Base-by-base conservation (phyloP, 2,888 invertebrate species). In the Gryllus longicercus region DNA sequence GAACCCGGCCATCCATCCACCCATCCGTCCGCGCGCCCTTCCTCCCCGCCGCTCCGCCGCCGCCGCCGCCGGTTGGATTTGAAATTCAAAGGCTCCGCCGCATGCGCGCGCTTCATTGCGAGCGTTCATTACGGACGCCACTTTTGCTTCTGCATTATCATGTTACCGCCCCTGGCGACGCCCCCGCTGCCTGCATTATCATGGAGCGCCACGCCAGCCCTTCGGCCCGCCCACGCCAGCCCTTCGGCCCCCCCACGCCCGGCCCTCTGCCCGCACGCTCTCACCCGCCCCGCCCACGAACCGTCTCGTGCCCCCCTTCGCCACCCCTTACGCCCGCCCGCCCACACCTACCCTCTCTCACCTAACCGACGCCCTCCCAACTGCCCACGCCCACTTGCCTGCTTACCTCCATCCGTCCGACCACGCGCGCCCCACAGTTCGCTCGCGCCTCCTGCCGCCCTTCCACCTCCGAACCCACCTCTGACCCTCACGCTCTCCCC, bases 81-180 rank as follows among this genome's bases (percentile, higher is more conserved):
- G 63, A 63, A 63, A 63, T 63, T 63, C 63, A 63, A 63, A 18
- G 63, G 16, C 63, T 63, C 8, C 63, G 63, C 14, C n/a, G 63
- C 63, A 18, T 63, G 63, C n/a, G 63, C 63, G n/a, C 63, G 63
- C 63, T 16, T 63, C 63, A 63, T 63, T 63, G 63, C 63, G 63
- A 14, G 63, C 63, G 16, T 63, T 63, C 63, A n/a, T 63, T 18
- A 63, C n/a, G 63, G n/a, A 63, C 12, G 63, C 63, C 63, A 63
- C 63, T 63, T 63, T 63, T 63, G 63, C 63, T 63, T 14, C 63
- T 18, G 14, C 63, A 63, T 63, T 63, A 63, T 63, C 63, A 16
- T 14, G 63, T 63, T 63, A 63, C 63, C 16, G 4, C n/a, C 63
- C 16, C 16, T 63, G 63, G 16, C 63, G 63, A 14, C 63, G 63